These are phyloP conservation scores for Agrypnia vestita DNA, from an alignment of 1,140 invertebrate genomes.

Conservation along the genomic window DNA sequence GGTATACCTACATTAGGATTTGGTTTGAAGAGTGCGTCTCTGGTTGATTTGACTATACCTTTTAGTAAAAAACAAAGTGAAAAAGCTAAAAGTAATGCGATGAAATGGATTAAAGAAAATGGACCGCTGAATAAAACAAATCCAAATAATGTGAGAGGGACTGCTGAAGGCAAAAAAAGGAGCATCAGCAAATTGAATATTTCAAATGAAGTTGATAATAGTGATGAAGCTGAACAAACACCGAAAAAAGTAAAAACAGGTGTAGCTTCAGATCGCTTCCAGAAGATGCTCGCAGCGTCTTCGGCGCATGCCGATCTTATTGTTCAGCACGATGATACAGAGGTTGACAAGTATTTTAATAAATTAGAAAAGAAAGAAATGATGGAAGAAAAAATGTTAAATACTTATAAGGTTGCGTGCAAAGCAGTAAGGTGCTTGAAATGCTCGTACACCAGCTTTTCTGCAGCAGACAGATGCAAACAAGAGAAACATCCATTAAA, in stretches of 20 bases:
- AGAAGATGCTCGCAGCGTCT: slow-evolving; percentile 84
- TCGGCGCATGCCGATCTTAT: slow-evolving; percentile 86
- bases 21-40: slow-evolving; percentile 70
- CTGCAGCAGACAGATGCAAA: slow-evolving; percentile 88
- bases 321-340: slow-evolving; percentile 81
- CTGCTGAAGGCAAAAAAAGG: slow-evolving; percentile 74
- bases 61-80: slow-evolving; percentile 74
- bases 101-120: slow-evolving; percentile 78
- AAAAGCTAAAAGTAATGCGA: slow-evolving; percentile 79
- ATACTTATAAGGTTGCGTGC: slow-evolving; percentile 86
- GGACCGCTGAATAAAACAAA: slow-evolving; percentile 79
- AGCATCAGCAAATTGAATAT: slow-evolving; percentile 71
- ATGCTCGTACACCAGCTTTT: slow-evolving; percentile 93
- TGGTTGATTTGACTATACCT: slow-evolving; percentile 77
- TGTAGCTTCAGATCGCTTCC: slow-evolving; percentile 79
- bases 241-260: slow-evolving; percentile 67
- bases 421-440: slow-evolving; percentile 91
- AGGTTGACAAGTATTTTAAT: slow-evolving; percentile 90
- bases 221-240: slow-evolving; percentile 70
- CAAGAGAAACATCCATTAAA: slow-evolving; percentile 85
- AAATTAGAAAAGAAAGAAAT: slow-evolving; percentile 91
- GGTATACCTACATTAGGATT: slow-evolving; percentile 66
- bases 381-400: slow-evolving; percentile 94
- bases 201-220: slow-evolving; percentile 68
- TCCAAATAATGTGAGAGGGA: slow-evolving; percentile 79